phyloP scores from a whole-genome alignment of 2,888 invertebrate genomes.

The Limnephilus lunatus region DNA sequence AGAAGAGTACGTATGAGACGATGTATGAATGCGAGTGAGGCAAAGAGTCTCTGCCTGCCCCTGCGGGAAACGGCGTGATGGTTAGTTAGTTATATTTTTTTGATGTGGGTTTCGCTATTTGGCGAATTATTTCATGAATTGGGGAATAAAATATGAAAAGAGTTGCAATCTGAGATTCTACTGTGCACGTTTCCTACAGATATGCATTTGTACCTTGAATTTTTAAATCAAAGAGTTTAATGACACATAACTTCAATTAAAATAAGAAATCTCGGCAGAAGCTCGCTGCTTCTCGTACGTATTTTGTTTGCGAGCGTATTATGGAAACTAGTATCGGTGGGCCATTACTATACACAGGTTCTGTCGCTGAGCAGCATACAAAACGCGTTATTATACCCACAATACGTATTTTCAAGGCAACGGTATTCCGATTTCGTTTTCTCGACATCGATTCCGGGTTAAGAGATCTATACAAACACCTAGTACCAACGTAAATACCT shows the following conservation, averaged over 20 bases:
- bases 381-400: conserved; percentile 38
- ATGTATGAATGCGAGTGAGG: too few relatives aligned
- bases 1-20: too few relatives aligned
- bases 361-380: conserved; percentile 30
- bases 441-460: conserved; percentile 43
- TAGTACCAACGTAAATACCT: background rate
- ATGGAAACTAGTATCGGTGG: background rate
- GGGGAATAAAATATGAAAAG: background rate
- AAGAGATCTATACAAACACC: background rate
- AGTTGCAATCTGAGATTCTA: background rate
- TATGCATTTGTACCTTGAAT: background rate
- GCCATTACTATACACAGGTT: background rate
- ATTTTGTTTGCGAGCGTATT: background rate
- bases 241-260: background rate
- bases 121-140: background rate
- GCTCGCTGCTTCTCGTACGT: background rate
- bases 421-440: conserved; percentile 37
- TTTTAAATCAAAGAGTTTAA: background rate
- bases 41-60: too few relatives aligned
- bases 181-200: background rate
- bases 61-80: too few relatives aligned
- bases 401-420: conserved; percentile 50
- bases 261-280: background rate
- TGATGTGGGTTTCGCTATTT: too few relatives aligned
- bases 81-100: too few relatives aligned